Conservation (phyloP, 2,797 vertebrate genomes). For the Heliangelus exortis region DNA sequence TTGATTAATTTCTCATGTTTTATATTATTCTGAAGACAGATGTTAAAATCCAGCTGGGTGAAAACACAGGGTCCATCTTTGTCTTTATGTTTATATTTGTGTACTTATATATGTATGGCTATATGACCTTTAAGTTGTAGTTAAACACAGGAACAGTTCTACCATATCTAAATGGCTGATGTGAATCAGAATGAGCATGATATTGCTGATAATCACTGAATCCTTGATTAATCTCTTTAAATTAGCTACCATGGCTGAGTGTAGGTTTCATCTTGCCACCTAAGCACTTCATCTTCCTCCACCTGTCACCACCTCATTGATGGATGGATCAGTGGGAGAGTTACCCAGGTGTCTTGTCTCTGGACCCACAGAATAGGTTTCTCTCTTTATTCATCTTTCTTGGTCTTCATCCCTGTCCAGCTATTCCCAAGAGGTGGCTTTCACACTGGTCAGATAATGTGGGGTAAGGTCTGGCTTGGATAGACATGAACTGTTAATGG, state of each 20-base stretch:
- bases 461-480: background rate
- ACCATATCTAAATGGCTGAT: background rate
- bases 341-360: background rate
- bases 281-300: background rate
- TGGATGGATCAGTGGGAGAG: background rate
- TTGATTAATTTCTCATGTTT: background rate
- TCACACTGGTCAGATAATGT: background rate
- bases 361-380: background rate
- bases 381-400: background rate
- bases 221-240: background rate
- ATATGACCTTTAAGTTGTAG: background rate
- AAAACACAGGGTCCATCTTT: background rate
- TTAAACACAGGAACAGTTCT: background rate
- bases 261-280: background rate
- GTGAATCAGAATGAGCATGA: background rate
- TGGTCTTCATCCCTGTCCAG: background rate
- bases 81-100: background rate
- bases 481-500: background rate
- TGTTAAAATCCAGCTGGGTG: background rate
- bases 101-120: background rate
- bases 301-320: background rate
- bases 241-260: background rate
- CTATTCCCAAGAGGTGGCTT: background rate
- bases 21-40: background rate
- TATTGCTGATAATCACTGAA: background rate